Evolutionary conservation across 2,113 vertebrate genomes (phyloP), one percentile per base, ranked within the genome.

Genomic region (Amblyornis subalaris): DNA sequence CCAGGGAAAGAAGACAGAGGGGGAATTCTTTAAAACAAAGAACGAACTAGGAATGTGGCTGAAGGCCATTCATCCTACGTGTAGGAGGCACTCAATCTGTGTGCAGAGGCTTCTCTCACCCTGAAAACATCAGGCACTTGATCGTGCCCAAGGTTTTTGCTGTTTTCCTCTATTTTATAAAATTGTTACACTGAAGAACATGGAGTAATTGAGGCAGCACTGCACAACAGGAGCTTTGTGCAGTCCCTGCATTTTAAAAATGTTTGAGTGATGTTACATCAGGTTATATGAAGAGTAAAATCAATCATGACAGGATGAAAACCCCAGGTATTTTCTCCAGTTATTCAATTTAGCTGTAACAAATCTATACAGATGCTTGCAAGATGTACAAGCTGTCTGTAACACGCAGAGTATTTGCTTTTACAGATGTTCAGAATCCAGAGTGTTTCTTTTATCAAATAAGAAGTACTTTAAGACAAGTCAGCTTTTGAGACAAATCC

Each of bases 401-500:
- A 48, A 83, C 81, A 94, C 42, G 75, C 75, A 64, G 60, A 88
- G 64, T 38, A 77, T 73, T 93, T 93, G 75, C 67, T 83, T 94
- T 88, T 74, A 91, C 8, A 66, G 82, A 50, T 84, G 58, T 71
- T 92, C 64, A 90, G 75, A 86, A 88, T 85, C 79, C 64, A 74
- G 55, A 86, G 40, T 29, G 64, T 53, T 95, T 85, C 58, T 94
- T 93, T 83, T 48, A 77, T 55, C 64, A 74, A 74, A 35, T 67
- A 36, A 77, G 44, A 77, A 94, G 29, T 77, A 60, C 47, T 77
- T 90, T 60, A 90, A 73, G 64, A 84, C 60, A 88, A 92, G 72
- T 69, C 85, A 91, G 61, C 69, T 90, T 93, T 77, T 67, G 69
- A 82, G 88, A 85, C 1, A 12, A 92, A 95, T 77, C 82, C 17